Percentiles rank a stretch among this genome's conserved stretches.
These are phyloP conservation scores for Euplagia quadripunctaria DNA, from an alignment of 2,888 invertebrate genomes.

Conservation along the genomic window DNA sequence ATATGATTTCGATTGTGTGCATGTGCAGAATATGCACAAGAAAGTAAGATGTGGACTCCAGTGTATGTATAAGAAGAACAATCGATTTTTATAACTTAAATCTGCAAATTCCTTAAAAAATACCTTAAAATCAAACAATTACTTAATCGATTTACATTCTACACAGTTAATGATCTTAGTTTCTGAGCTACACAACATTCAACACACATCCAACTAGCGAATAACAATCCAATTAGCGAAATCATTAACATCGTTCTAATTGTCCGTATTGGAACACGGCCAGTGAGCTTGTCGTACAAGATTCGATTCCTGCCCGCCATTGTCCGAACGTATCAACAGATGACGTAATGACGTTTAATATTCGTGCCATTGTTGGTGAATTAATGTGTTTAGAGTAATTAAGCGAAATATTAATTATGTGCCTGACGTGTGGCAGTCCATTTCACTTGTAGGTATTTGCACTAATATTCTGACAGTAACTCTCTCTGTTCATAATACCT, in stretches of 20 bases:
- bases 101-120: too few species aligned
- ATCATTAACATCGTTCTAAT: constrained; percentile 41
- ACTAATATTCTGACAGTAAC: not conserved
- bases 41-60: too few species aligned
- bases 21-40: too few species aligned
- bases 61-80: too few species aligned
- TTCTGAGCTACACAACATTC: not conserved
- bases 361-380: constrained; percentile 20
- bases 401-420: constrained; percentile 1
- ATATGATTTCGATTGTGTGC: too few species aligned
- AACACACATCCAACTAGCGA: not conserved
- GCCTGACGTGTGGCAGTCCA: not conserved
- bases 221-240: constrained; percentile 46
- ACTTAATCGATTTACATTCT: not conserved
- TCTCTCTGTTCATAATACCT: not conserved
- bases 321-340: constrained; percentile 11
- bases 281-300: constrained; percentile 48
- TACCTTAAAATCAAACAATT: too few species aligned
- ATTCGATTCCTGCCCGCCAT: constrained; percentile 41
- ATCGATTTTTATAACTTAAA: too few species aligned
- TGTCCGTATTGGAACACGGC: constrained; percentile 43
- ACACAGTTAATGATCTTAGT: not conserved
- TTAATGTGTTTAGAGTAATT: constrained; percentile 10
- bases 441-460: not conserved
- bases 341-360: constrained; percentile 20